Percentiles rank a stretch among this genome's conserved stretches.
Evolutionary conservation across 2,797 vertebrate genomes (phyloP).

Genomic region (Mus minutoides): DNA sequence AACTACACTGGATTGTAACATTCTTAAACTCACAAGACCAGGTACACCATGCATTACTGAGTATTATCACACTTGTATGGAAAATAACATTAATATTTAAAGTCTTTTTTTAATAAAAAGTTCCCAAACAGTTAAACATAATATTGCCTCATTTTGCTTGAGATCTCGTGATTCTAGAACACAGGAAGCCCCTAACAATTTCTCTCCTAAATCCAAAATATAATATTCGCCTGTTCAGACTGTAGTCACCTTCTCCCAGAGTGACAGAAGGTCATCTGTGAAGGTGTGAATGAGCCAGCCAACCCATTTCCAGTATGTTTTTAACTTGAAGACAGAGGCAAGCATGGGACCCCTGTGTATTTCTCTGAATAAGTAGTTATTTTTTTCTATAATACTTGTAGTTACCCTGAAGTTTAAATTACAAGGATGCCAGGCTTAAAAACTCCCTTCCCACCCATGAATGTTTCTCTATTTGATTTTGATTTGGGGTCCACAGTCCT

Average conservation of each 20-base stretch:
- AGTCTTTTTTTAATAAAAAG: conserved; percentile 85
- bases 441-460: not conserved
- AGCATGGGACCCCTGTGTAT: not conserved
- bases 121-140: conserved; percentile 81
- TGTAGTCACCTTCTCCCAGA: not conserved
- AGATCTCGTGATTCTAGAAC: conserved; percentile 46
- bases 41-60: conserved; percentile 81
- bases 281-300: not conserved
- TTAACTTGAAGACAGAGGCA: conserved; percentile 27
- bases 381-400: conserved; percentile 13
- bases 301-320: conserved; percentile 4
- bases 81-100: conserved; percentile 84
- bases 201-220: conserved; percentile 37
- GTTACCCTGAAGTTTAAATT: conserved; percentile 51
- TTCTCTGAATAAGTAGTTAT: conserved; percentile 10
- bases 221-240: not conserved
- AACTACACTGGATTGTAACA: conserved; percentile 78
- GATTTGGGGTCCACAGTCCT: not conserved
- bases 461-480: not conserved
- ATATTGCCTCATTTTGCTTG: conserved; percentile 71
- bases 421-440: not conserved
- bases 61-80: conserved; percentile 87
- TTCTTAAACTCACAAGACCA: conserved; percentile 80
- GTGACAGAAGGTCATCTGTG: not conserved
- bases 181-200: not conserved